These are phyloP conservation scores for Cheilosia soror DNA, from an alignment of 2,888 invertebrate species.

Conservation along the genomic window DNA sequence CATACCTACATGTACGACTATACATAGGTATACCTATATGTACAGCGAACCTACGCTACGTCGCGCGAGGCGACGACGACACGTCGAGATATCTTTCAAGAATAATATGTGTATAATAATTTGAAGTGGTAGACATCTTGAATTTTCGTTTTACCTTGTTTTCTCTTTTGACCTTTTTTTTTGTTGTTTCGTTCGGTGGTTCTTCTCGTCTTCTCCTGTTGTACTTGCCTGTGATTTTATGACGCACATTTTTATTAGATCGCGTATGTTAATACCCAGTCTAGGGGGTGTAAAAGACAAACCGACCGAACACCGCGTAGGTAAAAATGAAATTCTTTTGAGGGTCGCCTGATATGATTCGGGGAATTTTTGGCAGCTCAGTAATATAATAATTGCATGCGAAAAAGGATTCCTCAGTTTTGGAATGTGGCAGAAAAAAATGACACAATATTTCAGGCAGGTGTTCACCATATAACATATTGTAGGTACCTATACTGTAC, in stretches of 20 bases:
- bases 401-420: constrained; percentile 24
- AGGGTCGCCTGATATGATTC: constrained; percentile 6
- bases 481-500: no score
- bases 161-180: constrained; percentile 61
- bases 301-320: background rate
- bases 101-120: background rate
- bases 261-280: constrained; percentile 14
- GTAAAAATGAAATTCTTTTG: constrained; percentile 21
- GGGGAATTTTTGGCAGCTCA: constrained; percentile 1
- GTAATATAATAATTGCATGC: background rate
- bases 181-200: constrained; percentile 10
- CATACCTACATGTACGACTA: constrained; percentile 19
- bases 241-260: constrained; percentile 31
- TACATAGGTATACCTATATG: background rate
- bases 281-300: constrained; percentile 44
- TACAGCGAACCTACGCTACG: background rate
- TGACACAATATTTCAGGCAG: constrained; percentile 21
- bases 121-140: constrained; percentile 63
- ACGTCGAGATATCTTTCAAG: constrained; percentile 3
- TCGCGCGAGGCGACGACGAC: background rate
- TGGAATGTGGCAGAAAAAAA: background rate
- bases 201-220: background rate
- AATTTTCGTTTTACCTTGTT: constrained; percentile 59
- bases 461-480: background rate
- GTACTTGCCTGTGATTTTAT: constrained; percentile 27